These are phyloP conservation scores for Hippoglossus stenolepis DNA, from an alignment of 2,113 vertebrate species.

Conservation along the genomic window DNA sequence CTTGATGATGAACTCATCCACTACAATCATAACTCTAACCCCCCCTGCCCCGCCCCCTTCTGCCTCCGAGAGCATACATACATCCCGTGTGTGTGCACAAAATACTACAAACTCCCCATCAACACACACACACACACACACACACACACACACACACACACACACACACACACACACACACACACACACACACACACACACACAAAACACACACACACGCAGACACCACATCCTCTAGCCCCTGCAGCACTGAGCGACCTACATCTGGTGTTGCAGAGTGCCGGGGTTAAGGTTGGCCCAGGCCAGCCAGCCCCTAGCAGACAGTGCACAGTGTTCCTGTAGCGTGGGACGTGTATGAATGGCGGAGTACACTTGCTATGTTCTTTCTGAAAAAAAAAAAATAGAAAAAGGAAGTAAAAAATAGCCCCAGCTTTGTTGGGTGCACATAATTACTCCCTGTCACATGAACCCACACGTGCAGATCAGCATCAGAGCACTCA, in stretches of 20 bases:
- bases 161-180: constrained; percentile 44
- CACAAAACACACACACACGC: constrained; percentile 39
- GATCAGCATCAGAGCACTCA: background rate
- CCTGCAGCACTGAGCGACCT: constrained; percentile 79
- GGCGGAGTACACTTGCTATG: constrained; percentile 2
- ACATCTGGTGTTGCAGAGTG: constrained; percentile 77
- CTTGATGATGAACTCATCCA: constrained; percentile 73
- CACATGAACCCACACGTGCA: constrained; percentile 34
- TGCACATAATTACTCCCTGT: constrained; percentile 5
- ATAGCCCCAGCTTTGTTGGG: constrained; percentile 9
- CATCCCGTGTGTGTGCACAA: constrained; percentile 16
- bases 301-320: constrained; percentile 59
- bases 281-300: constrained; percentile 59
- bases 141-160: constrained; percentile 30
- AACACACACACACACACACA: constrained; percentile 44
- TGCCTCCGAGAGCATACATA: constrained; percentile 29
- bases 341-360: constrained; percentile 46
- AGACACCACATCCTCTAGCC: constrained; percentile 52
- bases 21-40: constrained; percentile 58
- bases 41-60: background rate
- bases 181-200: constrained; percentile 40
- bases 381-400: constrained; percentile 21
- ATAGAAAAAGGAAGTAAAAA: background rate
- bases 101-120: constrained; percentile 13
- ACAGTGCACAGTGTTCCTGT: constrained; percentile 65